These are phyloP conservation scores for Rhabdomys pumilio DNA, from an alignment of 2,797 vertebrate species.

Conservation along the genomic window DNA sequence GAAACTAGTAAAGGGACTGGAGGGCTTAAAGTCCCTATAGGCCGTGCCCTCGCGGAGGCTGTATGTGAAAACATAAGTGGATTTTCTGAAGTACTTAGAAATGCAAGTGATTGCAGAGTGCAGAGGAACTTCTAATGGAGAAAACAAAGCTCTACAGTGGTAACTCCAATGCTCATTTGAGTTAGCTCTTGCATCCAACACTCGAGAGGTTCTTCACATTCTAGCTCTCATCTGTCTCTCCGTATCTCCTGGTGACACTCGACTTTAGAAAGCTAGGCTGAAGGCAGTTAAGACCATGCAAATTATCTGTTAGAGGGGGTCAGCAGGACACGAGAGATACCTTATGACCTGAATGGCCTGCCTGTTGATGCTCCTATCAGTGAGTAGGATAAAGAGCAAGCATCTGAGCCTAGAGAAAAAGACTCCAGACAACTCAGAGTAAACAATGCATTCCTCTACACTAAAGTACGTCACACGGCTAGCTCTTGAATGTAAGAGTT, in stretches of 20 bases:
- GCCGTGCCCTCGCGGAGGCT: conserved; percentile 4
- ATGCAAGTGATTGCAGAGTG: not conserved
- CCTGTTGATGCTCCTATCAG: conserved; percentile 32
- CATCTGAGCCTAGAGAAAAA: conserved; percentile 59
- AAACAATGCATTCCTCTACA: conserved; percentile 81
- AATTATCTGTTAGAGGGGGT: not conserved
- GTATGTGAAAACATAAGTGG: conserved; percentile 18
- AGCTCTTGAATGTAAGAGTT: conserved; percentile 76
- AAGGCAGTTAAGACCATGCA: not conserved
- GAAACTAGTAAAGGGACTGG: not conserved
- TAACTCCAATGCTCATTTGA: not conserved
- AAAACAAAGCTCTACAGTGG: not conserved
- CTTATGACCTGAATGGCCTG: not conserved
- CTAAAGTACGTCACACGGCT: conserved; percentile 74
- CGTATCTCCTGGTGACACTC: not conserved
- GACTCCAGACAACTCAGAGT: conserved; percentile 67
- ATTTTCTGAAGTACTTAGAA: not conserved
- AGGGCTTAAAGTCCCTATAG: not conserved
- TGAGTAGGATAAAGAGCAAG: not conserved
- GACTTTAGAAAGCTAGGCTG: not conserved
- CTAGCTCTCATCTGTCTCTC: not conserved
- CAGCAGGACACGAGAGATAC: not conserved
- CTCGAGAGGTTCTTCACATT: not conserved
- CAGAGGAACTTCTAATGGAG: conserved; percentile 18
- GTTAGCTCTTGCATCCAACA: not conserved